Evolutionary conservation across 2,888 invertebrate species (phyloP).

Genomic region (Allophyes oxyacanthae): DNA sequence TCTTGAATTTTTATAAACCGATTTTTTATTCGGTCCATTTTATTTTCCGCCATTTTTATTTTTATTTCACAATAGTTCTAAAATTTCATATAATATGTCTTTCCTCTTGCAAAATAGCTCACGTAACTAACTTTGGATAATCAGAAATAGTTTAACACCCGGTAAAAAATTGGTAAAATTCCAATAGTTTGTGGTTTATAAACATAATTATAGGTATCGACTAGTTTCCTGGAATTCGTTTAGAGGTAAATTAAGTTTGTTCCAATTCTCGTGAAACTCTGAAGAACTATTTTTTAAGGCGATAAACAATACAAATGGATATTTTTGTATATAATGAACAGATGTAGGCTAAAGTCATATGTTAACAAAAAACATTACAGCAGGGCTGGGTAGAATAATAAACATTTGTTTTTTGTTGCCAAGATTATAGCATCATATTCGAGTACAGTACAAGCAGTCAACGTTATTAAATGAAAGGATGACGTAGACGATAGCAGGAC

Average conservation of each 20-base stretch:
- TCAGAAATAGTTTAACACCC: slow-evolving; percentile 4
- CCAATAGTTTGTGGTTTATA: not conserved
- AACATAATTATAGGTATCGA: slow-evolving; percentile 13
- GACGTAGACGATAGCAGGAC: slow-evolving; percentile 13
- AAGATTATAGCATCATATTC: slow-evolving; percentile 24
- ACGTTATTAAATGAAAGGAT: slow-evolving; percentile 6
- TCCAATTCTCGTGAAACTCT: slow-evolving; percentile 25
- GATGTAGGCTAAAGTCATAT: slow-evolving; percentile 24
- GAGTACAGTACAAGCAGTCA: slow-evolving; percentile 8
- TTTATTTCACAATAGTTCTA: slow-evolving; percentile 15
- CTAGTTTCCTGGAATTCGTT: slow-evolving; percentile 8
- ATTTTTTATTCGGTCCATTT: slow-evolving; percentile 77
- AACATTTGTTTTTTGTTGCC: slow-evolving; percentile 22
- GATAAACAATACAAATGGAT: slow-evolving; percentile 31
- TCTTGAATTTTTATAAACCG: slow-evolving; percentile 77
- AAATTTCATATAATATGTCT: slow-evolving; percentile 15
- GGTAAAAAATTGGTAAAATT: slow-evolving; percentile 38
- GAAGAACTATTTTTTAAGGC: slow-evolving; percentile 20
- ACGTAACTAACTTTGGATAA: slow-evolving; percentile 1
- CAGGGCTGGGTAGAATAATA: slow-evolving; percentile 20
- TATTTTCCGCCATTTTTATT: slow-evolving; percentile 73
- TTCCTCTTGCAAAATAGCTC: slow-evolving; percentile 4
- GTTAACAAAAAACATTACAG: slow-evolving; percentile 27
- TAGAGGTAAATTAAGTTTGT: slow-evolving; percentile 13
- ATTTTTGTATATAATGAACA: slow-evolving; percentile 45